Conservation (phyloP, 1,140 invertebrate genomes). For the Dinothrombium tinctorium region DNA sequence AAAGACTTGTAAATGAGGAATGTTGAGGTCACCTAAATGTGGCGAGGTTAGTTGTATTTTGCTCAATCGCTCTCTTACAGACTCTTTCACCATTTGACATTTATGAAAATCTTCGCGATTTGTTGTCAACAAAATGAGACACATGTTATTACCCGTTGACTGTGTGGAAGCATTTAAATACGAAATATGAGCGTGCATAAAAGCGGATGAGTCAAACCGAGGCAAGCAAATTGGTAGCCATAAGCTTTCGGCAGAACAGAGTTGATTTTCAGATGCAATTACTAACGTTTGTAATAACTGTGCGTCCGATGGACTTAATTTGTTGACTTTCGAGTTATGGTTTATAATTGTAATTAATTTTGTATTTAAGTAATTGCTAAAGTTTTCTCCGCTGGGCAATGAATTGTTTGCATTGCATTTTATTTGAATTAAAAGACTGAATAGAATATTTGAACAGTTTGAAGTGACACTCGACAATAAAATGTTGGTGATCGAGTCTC, state of each 20-base stretch:
- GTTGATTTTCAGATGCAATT: conserved; percentile 6
- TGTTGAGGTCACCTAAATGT: conserved; percentile 1
- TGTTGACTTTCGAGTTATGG: conserved; percentile 4
- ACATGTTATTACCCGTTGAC: conserved; percentile 1
- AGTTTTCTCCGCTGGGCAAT: neutral
- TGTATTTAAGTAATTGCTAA: neutral
- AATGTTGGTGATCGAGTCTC: conserved; percentile 7
- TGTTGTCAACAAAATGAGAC: conserved; percentile 9
- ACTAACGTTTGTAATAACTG: conserved; percentile 10
- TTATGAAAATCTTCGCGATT: conserved; percentile 12
- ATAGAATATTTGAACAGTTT: conserved; percentile 2
- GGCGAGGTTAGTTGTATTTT: conserved; percentile 3
- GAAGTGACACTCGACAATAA: conserved; percentile 3
- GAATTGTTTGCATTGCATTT: neutral
- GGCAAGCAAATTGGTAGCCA: conserved; percentile 13
- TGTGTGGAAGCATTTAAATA: conserved; percentile 10
- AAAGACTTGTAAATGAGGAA: conserved; percentile 10
- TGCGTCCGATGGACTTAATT: conserved; percentile 10
- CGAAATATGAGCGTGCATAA: conserved; percentile 12
- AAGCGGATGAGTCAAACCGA: conserved; percentile 9
- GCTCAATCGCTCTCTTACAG: conserved; percentile 1
- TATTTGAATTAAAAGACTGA: conserved; percentile 2
- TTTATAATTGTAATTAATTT: conserved; percentile 9
- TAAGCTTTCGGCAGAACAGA: conserved; percentile 9
- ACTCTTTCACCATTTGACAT: conserved; percentile 9